A percentile compares a stretch with the other conserved stretches of the same genome.
Evolutionary conservation across 2,797 vertebrate species (phyloP).

Genomic region (Eospalax fontanierii): DNA sequence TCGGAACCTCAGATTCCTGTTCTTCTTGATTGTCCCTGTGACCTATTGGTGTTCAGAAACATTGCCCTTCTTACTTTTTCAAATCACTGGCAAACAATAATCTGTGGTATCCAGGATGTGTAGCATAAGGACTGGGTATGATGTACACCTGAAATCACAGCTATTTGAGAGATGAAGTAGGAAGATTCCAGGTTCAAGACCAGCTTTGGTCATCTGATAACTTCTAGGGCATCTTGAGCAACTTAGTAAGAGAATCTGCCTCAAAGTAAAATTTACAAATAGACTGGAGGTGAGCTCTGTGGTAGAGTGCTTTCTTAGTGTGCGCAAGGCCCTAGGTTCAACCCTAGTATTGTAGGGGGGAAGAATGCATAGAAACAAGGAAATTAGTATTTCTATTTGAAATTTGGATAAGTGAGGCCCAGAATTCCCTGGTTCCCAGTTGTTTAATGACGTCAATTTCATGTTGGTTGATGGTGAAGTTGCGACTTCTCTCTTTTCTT

Average conservation of each 20-base stretch:
- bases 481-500: neutral
- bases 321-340: neutral
- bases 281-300: neutral
- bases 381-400: conserved; percentile 39
- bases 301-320: neutral
- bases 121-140: neutral
- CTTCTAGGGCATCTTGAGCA: neutral
- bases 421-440: conserved; percentile 9
- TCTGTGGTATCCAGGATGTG: neutral
- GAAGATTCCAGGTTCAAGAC: neutral
- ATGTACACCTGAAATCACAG: neutral
- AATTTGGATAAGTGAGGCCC: neutral
- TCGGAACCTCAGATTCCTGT: neutral
- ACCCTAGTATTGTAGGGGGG: neutral
- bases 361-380: neutral
- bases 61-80: neutral
- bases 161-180: neutral
- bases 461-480: neutral
- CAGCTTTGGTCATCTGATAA: neutral
- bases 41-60: neutral
- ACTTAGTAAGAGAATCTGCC: neutral
- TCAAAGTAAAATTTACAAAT: neutral
- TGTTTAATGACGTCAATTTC: neutral
- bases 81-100: neutral
- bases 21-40: neutral